phyloP scores from a whole-genome alignment of 2,113 vertebrate genomes.

The Spermophilus dauricus region DNA sequence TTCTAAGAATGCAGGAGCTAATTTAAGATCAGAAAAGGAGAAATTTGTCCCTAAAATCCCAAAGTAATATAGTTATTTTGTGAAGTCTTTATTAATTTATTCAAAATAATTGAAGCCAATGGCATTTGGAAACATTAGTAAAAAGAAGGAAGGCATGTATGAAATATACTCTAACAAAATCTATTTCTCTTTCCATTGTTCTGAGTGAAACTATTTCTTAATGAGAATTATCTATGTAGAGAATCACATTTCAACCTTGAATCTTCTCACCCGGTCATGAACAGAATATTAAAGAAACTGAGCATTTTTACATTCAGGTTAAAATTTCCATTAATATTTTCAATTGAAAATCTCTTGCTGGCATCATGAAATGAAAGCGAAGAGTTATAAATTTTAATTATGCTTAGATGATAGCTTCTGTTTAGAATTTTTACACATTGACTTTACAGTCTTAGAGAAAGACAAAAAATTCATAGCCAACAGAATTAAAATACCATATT shows the following conservation, averaged over 20 bases:
- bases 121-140: neutral
- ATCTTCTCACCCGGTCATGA: neutral
- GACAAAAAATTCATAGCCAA: conserved; percentile 16
- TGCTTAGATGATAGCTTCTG: neutral
- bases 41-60: neutral
- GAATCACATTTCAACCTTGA: neutral
- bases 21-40: conserved; percentile 8
- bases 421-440: conserved; percentile 7
- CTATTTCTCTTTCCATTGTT: neutral
- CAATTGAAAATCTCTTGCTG: neutral
- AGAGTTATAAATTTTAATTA: conserved; percentile 7
- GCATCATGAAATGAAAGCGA: neutral
- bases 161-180: neutral
- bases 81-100: neutral
- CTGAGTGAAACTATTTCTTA: neutral
- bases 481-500: neutral
- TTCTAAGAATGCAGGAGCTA: neutral
- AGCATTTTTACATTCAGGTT: conserved; percentile 25
- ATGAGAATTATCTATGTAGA: neutral
- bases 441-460: neutral
- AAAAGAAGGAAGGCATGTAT: neutral
- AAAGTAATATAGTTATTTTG: neutral
- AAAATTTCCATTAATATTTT: conserved; percentile 3
- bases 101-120: neutral
- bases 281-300: conserved; percentile 12